Percentiles rank a stretch among this genome's conserved stretches.
Conservation (phyloP, 2,113 vertebrate species). For the Catharus minimus region DNA sequence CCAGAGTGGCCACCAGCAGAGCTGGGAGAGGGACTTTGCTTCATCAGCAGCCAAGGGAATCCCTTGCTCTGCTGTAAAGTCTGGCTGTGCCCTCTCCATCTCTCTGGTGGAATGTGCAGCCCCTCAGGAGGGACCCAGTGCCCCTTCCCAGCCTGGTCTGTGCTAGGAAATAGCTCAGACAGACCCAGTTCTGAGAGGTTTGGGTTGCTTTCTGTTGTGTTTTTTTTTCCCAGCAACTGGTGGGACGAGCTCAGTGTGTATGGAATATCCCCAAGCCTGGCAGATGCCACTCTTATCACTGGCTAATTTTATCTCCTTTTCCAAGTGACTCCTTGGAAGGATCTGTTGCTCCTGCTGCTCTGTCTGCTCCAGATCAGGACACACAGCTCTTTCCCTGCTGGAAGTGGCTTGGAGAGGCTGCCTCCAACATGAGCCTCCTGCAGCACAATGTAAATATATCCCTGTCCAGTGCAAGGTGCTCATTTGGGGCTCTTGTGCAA, state of each 20-base stretch:
- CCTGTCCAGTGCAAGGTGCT: background rate
- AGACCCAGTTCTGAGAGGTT: background rate
- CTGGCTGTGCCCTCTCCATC: background rate
- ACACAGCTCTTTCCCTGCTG: background rate
- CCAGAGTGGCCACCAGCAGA: background rate
- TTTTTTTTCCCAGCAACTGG: background rate
- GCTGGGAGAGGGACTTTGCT: background rate
- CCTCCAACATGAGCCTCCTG: background rate
- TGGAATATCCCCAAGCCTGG: background rate
- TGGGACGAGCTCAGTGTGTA: accelerated
- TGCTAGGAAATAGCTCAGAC: background rate
- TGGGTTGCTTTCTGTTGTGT: background rate
- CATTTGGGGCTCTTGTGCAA: background rate
- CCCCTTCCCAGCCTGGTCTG: background rate
- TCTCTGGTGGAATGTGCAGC: background rate
- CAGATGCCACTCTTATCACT: background rate
- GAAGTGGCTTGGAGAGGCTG: background rate
- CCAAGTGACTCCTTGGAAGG: background rate
- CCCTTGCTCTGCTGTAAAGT: accelerated
- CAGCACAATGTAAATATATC: background rate
- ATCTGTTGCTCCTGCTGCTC: background rate
- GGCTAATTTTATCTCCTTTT: background rate
- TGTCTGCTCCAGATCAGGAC: background rate
- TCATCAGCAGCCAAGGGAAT: background rate
- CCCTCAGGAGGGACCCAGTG: background rate